Evolutionary conservation across 2,888 invertebrate genomes (phyloP).

Genomic region (Deladenus siricidicola): DNA sequence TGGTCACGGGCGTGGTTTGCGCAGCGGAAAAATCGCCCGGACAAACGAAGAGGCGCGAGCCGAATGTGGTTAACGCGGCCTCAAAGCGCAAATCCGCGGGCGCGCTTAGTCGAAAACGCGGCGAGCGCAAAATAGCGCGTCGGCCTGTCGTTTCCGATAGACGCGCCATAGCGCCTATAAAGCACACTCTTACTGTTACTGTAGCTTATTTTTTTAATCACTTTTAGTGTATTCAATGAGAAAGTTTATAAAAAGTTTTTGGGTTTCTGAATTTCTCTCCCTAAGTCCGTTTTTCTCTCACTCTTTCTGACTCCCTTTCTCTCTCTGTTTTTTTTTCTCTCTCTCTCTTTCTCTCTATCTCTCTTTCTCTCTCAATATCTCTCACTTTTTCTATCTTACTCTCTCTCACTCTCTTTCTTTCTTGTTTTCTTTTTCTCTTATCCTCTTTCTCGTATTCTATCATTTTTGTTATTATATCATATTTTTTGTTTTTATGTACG

Average conservation of each 20-base stretch:
- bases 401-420: no score
- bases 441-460: no score
- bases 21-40: slow-evolving; percentile 22
- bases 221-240: not conserved
- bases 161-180: slow-evolving; percentile 6
- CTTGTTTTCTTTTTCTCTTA: no score
- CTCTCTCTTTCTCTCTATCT: no score
- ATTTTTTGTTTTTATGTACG: no score
- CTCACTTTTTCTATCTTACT: no score
- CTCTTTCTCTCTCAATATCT: no score
- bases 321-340: no score
- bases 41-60: slow-evolving; percentile 30
- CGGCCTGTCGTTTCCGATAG: slow-evolving; percentile 8
- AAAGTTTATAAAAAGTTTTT: not conserved
- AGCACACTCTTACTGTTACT: not conserved
- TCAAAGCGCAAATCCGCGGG: slow-evolving; percentile 27
- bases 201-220: not conserved
- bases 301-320: no score
- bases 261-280: not conserved
- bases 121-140: slow-evolving; percentile 31
- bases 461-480: no score
- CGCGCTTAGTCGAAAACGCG: slow-evolving; percentile 26
- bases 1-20: not conserved
- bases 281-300: no score
- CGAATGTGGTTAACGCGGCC: slow-evolving; percentile 28